These are phyloP conservation scores for Paramormyrops kingsleyae DNA, from an alignment of 2,113 vertebrate species.

Conservation along the genomic window DNA sequence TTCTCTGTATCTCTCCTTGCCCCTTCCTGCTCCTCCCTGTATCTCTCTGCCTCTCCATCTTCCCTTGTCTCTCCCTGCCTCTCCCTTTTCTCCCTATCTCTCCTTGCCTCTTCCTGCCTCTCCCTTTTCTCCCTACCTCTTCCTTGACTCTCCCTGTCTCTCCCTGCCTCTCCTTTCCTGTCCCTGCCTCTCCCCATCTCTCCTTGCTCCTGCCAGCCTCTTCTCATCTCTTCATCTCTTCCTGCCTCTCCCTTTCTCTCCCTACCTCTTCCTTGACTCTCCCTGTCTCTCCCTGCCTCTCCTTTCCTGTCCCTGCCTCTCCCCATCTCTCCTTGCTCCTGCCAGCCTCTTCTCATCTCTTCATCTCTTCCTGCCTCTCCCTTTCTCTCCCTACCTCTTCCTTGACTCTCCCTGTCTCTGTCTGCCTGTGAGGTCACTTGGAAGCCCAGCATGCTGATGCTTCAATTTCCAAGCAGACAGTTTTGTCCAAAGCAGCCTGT, in stretches of 20 bases:
- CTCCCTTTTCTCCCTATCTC: no score
- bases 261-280: not conserved
- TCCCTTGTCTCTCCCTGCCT: no score
- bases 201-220: not conserved
- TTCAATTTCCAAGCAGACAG: not conserved
- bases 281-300: no score
- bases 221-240: not conserved
- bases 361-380: not conserved
- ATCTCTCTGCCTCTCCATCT: not conserved
- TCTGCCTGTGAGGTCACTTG: not conserved
- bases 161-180: not conserved
- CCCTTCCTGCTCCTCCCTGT: not conserved
- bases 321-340: not conserved
- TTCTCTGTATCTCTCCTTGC: not conserved
- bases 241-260: not conserved
- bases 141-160: not conserved
- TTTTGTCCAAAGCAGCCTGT: not conserved
- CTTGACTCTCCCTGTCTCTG: not conserved
- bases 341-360: not conserved
- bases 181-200: not conserved
- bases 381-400: no score
- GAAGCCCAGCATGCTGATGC: not conserved
- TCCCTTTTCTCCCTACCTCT: not conserved
- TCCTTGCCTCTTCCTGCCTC: no score
- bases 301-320: not conserved